Evolutionary conservation across 2,797 vertebrate species (phyloP), one percentile per base, ranked within the genome.

Genomic region (Botia kubotai): DNA sequence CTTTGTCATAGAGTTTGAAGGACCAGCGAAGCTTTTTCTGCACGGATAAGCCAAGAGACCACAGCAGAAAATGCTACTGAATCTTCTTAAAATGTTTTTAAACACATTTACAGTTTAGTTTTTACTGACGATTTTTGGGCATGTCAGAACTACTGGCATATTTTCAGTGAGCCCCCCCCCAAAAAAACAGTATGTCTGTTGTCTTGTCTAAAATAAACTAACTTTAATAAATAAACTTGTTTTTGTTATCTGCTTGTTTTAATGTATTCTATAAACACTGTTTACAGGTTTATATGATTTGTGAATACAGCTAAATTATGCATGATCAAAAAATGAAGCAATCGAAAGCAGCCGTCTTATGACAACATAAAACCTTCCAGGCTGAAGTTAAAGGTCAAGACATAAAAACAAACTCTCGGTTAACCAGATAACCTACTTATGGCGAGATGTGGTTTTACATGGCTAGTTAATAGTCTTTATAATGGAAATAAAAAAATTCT

Each of bases 1-100:
- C 91, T 88, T 94, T 94, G 86, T 94, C 88, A 33, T 91, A 92
- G 8, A 94, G 89, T 62, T 91, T 94, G 76, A 94, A 95, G 0
- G 92, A 94, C 23, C 23, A 26, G 23, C 23, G 23, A 26, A 26
- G 1, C 23, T 26, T 26, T 26, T 26, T 26, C 23, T 26, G 23
- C 23, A 26, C 23, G 23, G 23, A 26, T 26, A 26, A 33, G 33
- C 33, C 33, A 3, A 5, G 3, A 33, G 33, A 33, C 33, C 33
- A 33, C 33, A 33, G 33, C 2, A 33, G 3, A 33, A 33, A 33
- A 33, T 33, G 33, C 33, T 33, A 33, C 33, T 33, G 33, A 3
- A 33, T 2, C 1, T 46, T 11, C 43, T 11, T 11, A 46, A 11
- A 6, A 39, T 7, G 33, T 39, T 33, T 33, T 33, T 3, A 33